These are phyloP conservation scores for Perccottus glenii DNA, from an alignment of 2,113 vertebrate genomes.

Conservation along the genomic window DNA sequence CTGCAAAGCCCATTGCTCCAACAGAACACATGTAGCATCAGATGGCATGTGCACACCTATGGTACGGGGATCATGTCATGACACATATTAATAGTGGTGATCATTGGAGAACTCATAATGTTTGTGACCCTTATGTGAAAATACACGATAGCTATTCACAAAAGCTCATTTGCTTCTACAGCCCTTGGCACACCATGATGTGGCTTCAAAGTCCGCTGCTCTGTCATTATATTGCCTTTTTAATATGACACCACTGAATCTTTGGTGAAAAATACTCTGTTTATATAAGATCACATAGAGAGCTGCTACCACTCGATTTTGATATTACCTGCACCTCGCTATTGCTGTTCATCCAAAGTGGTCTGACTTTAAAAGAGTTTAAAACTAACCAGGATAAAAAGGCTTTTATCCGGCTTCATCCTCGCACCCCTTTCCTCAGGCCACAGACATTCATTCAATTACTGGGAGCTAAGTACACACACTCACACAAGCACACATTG, in stretches of 20 bases:
- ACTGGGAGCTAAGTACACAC: constrained; percentile 40
- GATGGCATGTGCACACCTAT: constrained; percentile 36
- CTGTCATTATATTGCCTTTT: constrained; percentile 59
- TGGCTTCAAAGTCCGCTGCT: constrained; percentile 43
- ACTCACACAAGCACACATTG: constrained; percentile 14
- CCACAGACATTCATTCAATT: constrained; percentile 16
- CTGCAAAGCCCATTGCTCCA: constrained; percentile 26
- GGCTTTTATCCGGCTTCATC: constrained; percentile 19
- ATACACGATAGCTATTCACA: constrained; percentile 36
- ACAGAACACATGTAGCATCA: constrained; percentile 30
- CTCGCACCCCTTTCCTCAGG: constrained; percentile 24
- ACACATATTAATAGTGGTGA: constrained; percentile 38
- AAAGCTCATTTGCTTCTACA: constrained; percentile 28
- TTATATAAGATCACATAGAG: constrained; percentile 22
- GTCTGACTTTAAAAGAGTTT: constrained; percentile 54
- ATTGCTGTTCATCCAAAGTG: constrained; percentile 20
- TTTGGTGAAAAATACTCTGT: constrained; percentile 84
- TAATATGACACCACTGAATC: constrained; percentile 79
- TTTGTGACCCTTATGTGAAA: constrained; percentile 38
- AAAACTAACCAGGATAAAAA: constrained; percentile 55
- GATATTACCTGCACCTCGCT: constrained; percentile 11
- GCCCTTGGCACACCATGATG: constrained; percentile 47
- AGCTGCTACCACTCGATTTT: constrained; percentile 16
- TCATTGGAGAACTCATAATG: constrained; percentile 42
- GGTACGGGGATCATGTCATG: constrained; percentile 24